These are phyloP conservation scores for Zelleria hepariella DNA, from an alignment of 2,888 invertebrate genomes.

Conservation along the genomic window DNA sequence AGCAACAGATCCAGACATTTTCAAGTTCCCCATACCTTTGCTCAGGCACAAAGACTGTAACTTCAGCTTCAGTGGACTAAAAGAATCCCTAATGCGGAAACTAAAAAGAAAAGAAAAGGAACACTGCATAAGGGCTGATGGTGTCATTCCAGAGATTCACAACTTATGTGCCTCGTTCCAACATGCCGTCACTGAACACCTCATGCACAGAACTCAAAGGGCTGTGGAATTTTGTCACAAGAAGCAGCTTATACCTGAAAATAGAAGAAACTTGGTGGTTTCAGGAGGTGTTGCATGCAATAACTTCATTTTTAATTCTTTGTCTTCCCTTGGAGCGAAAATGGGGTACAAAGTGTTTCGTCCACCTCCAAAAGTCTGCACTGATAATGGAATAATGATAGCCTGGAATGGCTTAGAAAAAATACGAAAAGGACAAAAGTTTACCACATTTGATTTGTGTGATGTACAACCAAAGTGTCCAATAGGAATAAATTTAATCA, in stretches of 20 bases:
- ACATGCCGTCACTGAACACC: slow-evolving; percentile 79
- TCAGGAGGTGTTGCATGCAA: slow-evolving; percentile 99
- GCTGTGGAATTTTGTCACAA: slow-evolving; percentile 82
- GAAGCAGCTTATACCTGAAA: slow-evolving; percentile 71
- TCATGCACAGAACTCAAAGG: slow-evolving; percentile 86
- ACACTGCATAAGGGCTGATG: slow-evolving; percentile 74
- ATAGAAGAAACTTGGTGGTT: slow-evolving; percentile 78
- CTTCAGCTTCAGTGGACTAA: slow-evolving; percentile 92
- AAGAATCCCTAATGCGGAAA: slow-evolving; percentile 71
- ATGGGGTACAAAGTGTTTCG: slow-evolving; percentile 77
- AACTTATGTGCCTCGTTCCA: slow-evolving; percentile 92
- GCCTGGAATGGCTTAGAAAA: slow-evolving; percentile 98
- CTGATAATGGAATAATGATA: slow-evolving; percentile 99
- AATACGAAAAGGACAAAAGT: slow-evolving; percentile 55
- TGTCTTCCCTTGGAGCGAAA: slow-evolving; percentile 77
- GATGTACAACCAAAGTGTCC: slow-evolving; percentile 73
- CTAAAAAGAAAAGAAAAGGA: slow-evolving; percentile 73
- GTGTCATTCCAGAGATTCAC: slow-evolving; percentile 79
- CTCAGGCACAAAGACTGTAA: slow-evolving; percentile 81
- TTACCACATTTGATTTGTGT: slow-evolving; percentile 71
- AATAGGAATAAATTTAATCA: slow-evolving; percentile 73
- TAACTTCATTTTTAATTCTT: slow-evolving; percentile 79
- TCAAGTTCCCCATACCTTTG: slow-evolving; percentile 78
- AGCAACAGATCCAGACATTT: slow-evolving; percentile 75
- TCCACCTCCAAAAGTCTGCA: slow-evolving; percentile 89